Conservation (phyloP, 2,113 vertebrate genomes). For the Gulo gulo region DNA sequence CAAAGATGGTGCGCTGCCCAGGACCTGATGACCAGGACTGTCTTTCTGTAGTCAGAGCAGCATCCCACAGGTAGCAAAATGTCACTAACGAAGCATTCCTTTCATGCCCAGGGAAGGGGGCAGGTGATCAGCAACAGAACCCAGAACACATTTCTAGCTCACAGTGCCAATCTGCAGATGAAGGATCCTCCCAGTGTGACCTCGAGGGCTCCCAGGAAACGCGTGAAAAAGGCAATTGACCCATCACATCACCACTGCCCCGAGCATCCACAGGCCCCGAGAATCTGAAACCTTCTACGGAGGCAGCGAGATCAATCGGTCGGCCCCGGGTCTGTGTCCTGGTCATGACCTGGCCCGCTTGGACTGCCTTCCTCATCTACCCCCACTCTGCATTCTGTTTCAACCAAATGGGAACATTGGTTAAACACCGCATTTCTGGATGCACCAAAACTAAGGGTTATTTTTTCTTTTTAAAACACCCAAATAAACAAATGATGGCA, state of each 20-base stretch:
- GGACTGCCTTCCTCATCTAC: background rate
- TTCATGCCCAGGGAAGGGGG: no score
- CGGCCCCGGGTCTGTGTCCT: background rate
- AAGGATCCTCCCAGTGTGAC: background rate
- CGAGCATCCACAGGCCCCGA: background rate
- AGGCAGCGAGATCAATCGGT: rapidly evolving
- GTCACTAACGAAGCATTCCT: background rate
- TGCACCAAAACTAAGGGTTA: background rate
- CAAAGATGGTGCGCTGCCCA: background rate
- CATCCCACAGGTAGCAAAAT: background rate
- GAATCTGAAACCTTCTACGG: background rate
- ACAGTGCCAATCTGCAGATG: background rate
- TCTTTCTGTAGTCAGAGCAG: background rate
- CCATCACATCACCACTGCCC: background rate
- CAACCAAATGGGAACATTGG: background rate
- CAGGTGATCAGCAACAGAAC: background rate
- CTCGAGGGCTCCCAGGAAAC: background rate
- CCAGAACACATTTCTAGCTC: background rate
- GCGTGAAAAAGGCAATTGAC: background rate
- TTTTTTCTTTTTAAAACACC: background rate
- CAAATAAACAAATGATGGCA: background rate
- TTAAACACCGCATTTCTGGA: background rate
- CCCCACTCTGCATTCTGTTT: background rate
- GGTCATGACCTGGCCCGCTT: background rate
- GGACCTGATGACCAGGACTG: background rate